Conservation (phyloP, 2,113 vertebrate genomes). For the Geococcyx californianus region DNA sequence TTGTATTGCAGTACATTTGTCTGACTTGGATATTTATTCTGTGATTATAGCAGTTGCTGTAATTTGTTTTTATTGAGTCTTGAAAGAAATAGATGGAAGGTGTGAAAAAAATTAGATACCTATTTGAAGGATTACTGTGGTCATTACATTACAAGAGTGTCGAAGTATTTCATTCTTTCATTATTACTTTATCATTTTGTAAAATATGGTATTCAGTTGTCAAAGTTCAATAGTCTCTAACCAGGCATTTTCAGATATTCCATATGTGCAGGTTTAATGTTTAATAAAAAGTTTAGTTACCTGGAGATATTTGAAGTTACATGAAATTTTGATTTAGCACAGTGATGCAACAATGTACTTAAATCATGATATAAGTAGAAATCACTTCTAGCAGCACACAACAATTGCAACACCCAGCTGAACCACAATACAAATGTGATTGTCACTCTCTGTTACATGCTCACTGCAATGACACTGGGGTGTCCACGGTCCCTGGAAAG, state of each 20-base stretch:
- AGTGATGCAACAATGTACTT: background rate
- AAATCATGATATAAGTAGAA: background rate
- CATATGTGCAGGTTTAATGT: background rate
- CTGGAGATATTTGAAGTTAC: background rate
- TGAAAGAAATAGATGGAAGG: slow-evolving; percentile 73
- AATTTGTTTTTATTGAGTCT: slow-evolving; percentile 37
- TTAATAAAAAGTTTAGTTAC: background rate
- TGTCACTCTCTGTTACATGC: background rate
- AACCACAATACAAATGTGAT: background rate
- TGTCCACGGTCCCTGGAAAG: background rate
- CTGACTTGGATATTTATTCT: too few relatives aligned
- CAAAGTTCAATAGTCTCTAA: background rate
- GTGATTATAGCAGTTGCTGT: background rate
- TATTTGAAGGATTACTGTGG: background rate
- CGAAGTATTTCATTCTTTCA: background rate
- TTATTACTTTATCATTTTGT: background rate
- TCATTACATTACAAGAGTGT: background rate
- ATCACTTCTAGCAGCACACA: background rate
- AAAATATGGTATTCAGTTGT: background rate
- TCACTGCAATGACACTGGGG: background rate
- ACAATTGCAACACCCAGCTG: background rate
- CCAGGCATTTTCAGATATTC: background rate
- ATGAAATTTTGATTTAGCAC: background rate
- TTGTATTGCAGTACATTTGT: too few relatives aligned
- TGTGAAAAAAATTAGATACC: background rate